Evolutionary conservation across 2,113 vertebrate genomes (phyloP).

Genomic region (Cephalopterus ornatus): DNA sequence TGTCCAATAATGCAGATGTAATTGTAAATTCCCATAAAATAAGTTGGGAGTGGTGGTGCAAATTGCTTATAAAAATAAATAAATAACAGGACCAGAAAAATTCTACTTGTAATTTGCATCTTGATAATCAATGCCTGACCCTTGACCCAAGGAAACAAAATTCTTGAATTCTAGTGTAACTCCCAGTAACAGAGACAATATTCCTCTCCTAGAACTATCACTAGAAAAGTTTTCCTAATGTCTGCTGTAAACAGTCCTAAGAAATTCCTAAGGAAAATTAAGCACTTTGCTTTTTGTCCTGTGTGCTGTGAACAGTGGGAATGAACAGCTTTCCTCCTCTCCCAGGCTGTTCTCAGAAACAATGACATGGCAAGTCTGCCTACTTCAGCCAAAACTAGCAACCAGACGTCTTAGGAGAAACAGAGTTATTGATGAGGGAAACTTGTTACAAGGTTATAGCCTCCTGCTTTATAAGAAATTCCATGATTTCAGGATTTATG

Average conservation of each 20-base stretch:
- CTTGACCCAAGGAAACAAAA: neutral
- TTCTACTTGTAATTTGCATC: neutral
- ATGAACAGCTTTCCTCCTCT: neutral
- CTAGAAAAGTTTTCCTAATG: neutral
- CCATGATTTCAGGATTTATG: neutral
- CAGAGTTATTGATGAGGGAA: neutral
- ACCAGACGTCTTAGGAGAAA: neutral
- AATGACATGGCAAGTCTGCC: neutral
- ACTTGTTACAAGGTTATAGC: neutral
- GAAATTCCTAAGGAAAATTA: neutral
- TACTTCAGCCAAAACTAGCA: neutral
- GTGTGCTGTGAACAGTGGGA: neutral
- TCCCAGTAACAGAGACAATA: neutral
- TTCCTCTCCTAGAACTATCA: neutral
- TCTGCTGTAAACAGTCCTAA: neutral
- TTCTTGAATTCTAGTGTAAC: neutral
- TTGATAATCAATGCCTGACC: neutral
- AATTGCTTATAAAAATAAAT: neutral
- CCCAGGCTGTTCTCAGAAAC: neutral
- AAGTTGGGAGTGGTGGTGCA: neutral
- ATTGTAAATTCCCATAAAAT: neutral
- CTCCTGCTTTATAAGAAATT: neutral
- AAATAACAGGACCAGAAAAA: neutral
- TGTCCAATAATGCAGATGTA: neutral
- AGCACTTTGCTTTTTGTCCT: neutral